phyloP scores from a whole-genome alignment of 2,888 invertebrate species.

The Drosophila paramelanica region DNA sequence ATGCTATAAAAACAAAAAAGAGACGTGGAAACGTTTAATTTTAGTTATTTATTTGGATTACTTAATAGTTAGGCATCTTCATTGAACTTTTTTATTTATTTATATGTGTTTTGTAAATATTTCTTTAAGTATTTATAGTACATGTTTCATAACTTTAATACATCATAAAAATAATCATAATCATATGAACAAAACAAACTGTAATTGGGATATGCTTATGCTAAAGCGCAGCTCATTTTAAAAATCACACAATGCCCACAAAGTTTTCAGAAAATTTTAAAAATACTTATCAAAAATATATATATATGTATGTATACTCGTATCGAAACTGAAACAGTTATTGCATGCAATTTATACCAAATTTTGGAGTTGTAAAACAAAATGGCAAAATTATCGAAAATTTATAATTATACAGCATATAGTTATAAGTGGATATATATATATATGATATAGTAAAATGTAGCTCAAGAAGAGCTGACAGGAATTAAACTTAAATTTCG shows the following conservation, averaged over 20 bases:
- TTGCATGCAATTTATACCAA: conserved; percentile 64
- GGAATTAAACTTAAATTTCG: conserved; percentile 18
- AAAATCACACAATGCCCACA: conserved; percentile 73
- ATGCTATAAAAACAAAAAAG: conserved; percentile 17
- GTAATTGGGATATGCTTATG: conserved; percentile 65
- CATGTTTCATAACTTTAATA: conserved; percentile 77
- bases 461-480: conserved; percentile 36
- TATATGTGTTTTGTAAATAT: conserved; percentile 37
- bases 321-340: conserved; percentile 52
- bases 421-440: conserved; percentile 12
- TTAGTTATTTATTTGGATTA: conserved; percentile 74
- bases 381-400: conserved; percentile 61
- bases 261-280: conserved; percentile 54
- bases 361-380: conserved; percentile 40
- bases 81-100: conserved; percentile 55
- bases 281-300: conserved; percentile 77
- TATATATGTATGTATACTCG: conserved; percentile 15
- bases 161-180: conserved; percentile 77
- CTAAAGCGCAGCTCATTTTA: conserved; percentile 66
- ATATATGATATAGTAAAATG: conserved; percentile 19
- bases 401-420: conserved; percentile 37
- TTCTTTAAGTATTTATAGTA: conserved; percentile 65
- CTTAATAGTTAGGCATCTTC: conserved; percentile 71
- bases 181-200: conserved; percentile 77
- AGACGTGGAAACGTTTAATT: conserved; percentile 49